These are phyloP conservation scores for Hypomesus transpacificus DNA, from an alignment of 2,113 vertebrate genomes.

Conservation along the genomic window DNA sequence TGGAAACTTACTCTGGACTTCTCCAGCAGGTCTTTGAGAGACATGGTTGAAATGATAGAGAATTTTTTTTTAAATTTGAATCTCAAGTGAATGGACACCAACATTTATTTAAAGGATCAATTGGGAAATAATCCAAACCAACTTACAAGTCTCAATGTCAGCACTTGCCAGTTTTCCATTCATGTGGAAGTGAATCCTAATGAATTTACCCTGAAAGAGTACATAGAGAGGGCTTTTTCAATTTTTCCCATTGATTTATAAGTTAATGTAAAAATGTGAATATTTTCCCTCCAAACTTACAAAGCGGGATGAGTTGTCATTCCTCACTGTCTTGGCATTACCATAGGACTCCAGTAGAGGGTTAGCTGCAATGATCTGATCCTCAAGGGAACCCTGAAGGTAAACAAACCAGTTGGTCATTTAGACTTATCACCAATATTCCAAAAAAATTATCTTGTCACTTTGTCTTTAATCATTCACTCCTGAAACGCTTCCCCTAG, in stretches of 20 bases:
- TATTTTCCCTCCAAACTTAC: constrained; percentile 44
- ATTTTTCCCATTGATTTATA: too few species aligned
- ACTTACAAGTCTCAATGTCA: constrained; percentile 83
- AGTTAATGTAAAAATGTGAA: too few species aligned
- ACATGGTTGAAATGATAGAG: neutral
- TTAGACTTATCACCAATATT: neutral
- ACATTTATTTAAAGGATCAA: neutral
- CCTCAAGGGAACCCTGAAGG: constrained; percentile 64
- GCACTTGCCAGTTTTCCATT: constrained; percentile 79
- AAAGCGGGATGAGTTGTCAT: constrained; percentile 69
- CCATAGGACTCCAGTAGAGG: constrained; percentile 66
- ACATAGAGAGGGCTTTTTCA: constrained; percentile 5
- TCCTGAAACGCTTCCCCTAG: too few species aligned
- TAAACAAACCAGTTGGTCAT: neutral
- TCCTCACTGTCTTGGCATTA: constrained; percentile 68
- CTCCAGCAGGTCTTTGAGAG: constrained; percentile 71
- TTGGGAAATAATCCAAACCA: neutral
- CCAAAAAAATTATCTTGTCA: neutral
- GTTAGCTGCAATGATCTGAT: constrained; percentile 69
- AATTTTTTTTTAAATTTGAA: too few species aligned
- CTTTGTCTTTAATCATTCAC: neutral
- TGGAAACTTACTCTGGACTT: constrained; percentile 83
- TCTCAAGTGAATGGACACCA: neutral
- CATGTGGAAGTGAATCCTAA: constrained; percentile 75
- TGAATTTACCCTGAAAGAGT: constrained; percentile 73